These are phyloP conservation scores for Athetis lepigone DNA, from an alignment of 2,888 invertebrate species.

Conservation along the genomic window DNA sequence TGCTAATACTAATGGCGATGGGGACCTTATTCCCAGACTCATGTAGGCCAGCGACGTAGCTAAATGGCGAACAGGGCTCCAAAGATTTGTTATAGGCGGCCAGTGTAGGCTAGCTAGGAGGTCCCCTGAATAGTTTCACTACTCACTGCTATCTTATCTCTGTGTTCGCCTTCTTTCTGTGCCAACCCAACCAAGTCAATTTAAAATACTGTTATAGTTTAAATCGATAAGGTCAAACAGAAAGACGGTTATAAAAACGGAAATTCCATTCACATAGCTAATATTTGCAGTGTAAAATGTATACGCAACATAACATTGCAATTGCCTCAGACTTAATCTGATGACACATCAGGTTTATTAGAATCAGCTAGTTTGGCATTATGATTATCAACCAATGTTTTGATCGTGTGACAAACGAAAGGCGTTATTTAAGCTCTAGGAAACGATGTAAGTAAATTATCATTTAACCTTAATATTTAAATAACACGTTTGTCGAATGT, in stretches of 20 bases:
- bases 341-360: slow-evolving; percentile 56
- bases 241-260: background rate
- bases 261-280: background rate
- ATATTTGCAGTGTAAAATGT: slow-evolving; percentile 18
- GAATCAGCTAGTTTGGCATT: slow-evolving; percentile 49
- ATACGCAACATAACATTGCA: slow-evolving; percentile 28
- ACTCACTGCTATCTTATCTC: slow-evolving; percentile 20
- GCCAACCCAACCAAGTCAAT: slow-evolving; percentile 9
- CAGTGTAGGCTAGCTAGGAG: too few relatives aligned
- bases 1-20: too few relatives aligned
- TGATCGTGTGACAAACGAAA: slow-evolving; percentile 40
- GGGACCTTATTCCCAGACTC: too few relatives aligned
- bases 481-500: too few relatives aligned
- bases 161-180: slow-evolving; percentile 17
- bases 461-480: too few relatives aligned
- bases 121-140: too few relatives aligned
- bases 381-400: slow-evolving; percentile 16
- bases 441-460: background rate
- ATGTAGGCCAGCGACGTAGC: too few relatives aligned
- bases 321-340: slow-evolving; percentile 65
- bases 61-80: too few relatives aligned
- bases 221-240: background rate
- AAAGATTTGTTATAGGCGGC: too few relatives aligned
- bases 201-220: background rate
- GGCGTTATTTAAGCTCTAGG: slow-evolving; percentile 24